Percentiles rank a stretch among this genome's conserved stretches.
Evolutionary conservation across 23 tunicate genomes (phyloP).

Genomic region (Trididemnum clinides): DNA sequence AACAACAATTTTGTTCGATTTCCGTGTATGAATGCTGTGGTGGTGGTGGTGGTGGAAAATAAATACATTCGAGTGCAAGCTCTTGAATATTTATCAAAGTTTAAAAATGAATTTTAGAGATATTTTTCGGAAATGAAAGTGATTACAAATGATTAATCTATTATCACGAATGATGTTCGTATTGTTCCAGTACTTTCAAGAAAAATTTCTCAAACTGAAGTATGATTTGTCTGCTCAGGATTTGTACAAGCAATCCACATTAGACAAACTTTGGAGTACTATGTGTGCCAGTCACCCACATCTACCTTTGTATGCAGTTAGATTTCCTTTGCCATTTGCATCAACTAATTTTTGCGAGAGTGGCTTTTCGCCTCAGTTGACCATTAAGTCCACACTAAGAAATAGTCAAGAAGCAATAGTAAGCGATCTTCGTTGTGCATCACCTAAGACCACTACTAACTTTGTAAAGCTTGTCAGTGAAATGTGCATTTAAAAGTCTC

Average conservation of each 20-base stretch:
- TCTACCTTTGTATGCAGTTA: conserved; percentile 6
- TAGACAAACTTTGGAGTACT: not conserved
- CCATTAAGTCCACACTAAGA: not conserved
- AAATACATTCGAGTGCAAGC: not conserved
- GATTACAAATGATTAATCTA: not conserved
- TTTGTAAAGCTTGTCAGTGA: not conserved
- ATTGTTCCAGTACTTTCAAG: conserved; percentile 10
- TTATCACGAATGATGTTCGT: not conserved
- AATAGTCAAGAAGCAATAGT: not conserved
- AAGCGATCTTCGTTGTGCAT: conserved; percentile 8
- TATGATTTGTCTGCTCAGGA: not conserved
- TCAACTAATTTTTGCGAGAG: not conserved
- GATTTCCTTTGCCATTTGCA: conserved; percentile 16
- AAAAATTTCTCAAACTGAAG: not conserved
- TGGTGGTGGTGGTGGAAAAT: not conserved
- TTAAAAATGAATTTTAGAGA: not conserved
- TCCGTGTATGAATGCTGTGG: not conserved
- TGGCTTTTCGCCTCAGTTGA: not conserved
- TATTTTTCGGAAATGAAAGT: not conserved
- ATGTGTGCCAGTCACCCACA: not conserved
- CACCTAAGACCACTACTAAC: conserved; percentile 6
- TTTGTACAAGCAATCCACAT: conserved; percentile 26
- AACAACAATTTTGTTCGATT: not conserved
- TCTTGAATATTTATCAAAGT: not conserved
- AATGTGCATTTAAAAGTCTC: not conserved